Base-by-base conservation (phyloP, 2,888 invertebrate species). In the Psylliodes chrysocephalus region DNA sequence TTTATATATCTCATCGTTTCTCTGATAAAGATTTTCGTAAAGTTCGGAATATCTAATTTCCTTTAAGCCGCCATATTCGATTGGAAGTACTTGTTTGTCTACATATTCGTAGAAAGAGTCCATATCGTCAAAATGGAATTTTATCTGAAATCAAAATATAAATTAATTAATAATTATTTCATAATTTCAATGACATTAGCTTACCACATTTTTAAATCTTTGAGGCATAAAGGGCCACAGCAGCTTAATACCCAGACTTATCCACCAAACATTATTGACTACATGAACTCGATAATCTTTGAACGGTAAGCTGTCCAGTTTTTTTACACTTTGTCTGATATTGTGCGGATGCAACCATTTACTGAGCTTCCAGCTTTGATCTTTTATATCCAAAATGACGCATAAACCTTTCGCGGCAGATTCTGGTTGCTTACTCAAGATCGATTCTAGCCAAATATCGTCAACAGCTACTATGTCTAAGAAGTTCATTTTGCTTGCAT, bases 41-140 rank as follows among this genome's bases (percentile, higher is more conserved):
- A 73, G 54, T 35, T 73, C 61, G 4, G 73, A 57, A 35, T 71
- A 74, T 42, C 75, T 72, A 35, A 75, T 65, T 6, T 64, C 53
- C 7, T 47, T 60, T 8, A 78, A 80, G 0, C 91, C 91, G 0
- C 90, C 90, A 73, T 91, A 91, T 66, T 80, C 82, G 69, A 81
- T 79, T 8, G 87, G 86, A 65, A 87, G 76, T 69, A 79, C 79
- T 38, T 82, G 79, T 1, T 84, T 84, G 35, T 82, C 79, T 12
- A 87, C 80, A 73, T 84, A 82, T 52, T 82, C 74, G 68, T 86
- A 85, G 1, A 87, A 77, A 10, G 86, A 85, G 59, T 81, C 77
- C 80, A 84, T 81, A 71, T 86, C 80, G 28, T 78, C 77, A 12
- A 85, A 86, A 72, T 87, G 87, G 71, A 86, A 86, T n/a, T n/a